Percentiles rank a stretch among this genome's conserved stretches.
phyloP scores from a whole-genome alignment of 2,888 invertebrate species.

The Drosophila peninsularis region DNA sequence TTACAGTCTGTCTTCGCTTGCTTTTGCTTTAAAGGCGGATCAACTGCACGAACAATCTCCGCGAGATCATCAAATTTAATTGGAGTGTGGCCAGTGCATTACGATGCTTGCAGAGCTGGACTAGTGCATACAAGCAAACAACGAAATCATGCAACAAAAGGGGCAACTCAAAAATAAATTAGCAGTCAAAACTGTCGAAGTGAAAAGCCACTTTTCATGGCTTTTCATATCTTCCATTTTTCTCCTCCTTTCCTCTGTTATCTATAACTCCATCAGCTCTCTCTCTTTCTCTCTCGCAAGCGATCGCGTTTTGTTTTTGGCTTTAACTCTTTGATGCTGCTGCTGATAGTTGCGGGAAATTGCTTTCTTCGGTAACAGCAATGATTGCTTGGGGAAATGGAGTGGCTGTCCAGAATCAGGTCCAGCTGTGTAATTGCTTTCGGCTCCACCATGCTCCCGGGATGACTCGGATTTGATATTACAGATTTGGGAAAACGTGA shows the following conservation, averaged over 20 bases:
- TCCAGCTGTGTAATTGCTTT: slow-evolving; percentile 62
- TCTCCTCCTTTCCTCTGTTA: not conserved
- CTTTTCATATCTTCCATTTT: slow-evolving; percentile 25
- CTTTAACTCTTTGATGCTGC: slow-evolving; percentile 44
- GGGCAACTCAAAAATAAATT: slow-evolving; percentile 69
- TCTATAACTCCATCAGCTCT: no score
- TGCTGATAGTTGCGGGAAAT: slow-evolving; percentile 66
- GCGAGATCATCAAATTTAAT: slow-evolving; percentile 79
- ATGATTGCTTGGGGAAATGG: slow-evolving; percentile 40
- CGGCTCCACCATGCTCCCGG: slow-evolving; percentile 44
- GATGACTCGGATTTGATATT: slow-evolving; percentile 27
- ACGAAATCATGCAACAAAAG: slow-evolving; percentile 55
- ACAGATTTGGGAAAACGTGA: slow-evolving; percentile 23
- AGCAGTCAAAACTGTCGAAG: slow-evolving; percentile 80
- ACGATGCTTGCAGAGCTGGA: slow-evolving; percentile 63
- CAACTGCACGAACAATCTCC: slow-evolving; percentile 63
- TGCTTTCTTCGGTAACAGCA: slow-evolving; percentile 41
- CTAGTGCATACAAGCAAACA: slow-evolving; percentile 43
- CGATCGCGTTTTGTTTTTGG: slow-evolving; percentile 48
- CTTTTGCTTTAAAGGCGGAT: slow-evolving; percentile 65
- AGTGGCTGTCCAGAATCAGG: slow-evolving; percentile 10
- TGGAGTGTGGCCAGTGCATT: slow-evolving; percentile 79
- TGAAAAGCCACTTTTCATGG: slow-evolving; percentile 77
- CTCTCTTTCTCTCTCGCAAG: not conserved
- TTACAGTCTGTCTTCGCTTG: slow-evolving; percentile 47